These are phyloP conservation scores for Danio kyathit DNA, from an alignment of 2,797 vertebrate species.

Conservation along the genomic window DNA sequence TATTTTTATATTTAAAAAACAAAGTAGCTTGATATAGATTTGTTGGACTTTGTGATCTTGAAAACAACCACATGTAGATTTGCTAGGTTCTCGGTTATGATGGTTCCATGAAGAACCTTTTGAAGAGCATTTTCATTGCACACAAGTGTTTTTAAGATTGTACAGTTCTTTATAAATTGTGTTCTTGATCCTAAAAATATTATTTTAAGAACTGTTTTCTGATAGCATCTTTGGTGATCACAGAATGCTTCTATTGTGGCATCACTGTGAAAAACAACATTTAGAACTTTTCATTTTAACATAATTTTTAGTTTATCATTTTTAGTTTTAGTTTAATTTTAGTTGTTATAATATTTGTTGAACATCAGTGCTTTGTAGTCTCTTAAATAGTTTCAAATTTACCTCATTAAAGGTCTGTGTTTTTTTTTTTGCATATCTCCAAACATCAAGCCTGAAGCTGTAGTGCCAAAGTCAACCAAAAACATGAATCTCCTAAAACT, in stretches of 20 bases:
- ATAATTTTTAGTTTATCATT: too few species aligned
- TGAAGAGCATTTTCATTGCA: background rate
- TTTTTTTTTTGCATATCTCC: background rate
- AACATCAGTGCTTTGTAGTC: background rate
- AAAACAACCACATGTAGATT: conserved; percentile 5
- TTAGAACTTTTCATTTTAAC: too few species aligned
- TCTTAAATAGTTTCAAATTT: background rate
- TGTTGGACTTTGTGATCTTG: background rate
- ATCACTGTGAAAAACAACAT: too few species aligned
- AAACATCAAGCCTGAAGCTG: background rate
- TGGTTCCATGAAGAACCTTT: too few species aligned
- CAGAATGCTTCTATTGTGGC: too few species aligned
- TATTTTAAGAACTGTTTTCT: too few species aligned
- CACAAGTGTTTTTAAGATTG: too few species aligned
- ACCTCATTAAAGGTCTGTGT: background rate
- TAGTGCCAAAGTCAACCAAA: background rate
- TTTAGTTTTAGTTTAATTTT: too few species aligned
- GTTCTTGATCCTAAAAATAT: too few species aligned
- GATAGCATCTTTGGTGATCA: too few species aligned
- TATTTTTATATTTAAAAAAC: background rate
- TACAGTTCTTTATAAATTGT: too few species aligned
- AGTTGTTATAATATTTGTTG: background rate
- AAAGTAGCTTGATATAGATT: background rate
- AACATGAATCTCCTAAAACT: background rate
- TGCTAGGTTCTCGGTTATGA: background rate